Conservation (phyloP, 2,888 invertebrate genomes). For the Diadegma fenestrale region DNA sequence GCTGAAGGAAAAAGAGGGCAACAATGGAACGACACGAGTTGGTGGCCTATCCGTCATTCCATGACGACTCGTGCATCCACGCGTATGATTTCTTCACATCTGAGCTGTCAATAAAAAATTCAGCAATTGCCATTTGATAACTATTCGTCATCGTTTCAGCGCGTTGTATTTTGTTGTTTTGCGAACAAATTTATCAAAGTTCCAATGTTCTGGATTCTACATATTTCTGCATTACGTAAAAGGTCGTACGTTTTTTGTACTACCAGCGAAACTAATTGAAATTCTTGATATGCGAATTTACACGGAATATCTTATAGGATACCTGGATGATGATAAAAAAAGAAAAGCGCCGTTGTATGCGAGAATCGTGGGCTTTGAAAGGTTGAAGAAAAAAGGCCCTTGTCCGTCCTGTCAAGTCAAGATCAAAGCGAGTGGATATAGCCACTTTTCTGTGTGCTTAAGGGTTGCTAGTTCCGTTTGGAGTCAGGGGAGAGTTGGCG, state of each 20-base stretch:
- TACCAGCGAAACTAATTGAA: neutral
- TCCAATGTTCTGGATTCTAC: neutral
- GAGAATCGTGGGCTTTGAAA: constrained; percentile 73
- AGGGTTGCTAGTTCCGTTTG: constrained; percentile 56
- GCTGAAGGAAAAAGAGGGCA: constrained; percentile 10
- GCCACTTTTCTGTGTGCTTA: constrained; percentile 58
- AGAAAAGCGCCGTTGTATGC: constrained; percentile 64
- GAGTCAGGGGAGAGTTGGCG: constrained; percentile 42
- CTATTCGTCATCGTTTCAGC: neutral
- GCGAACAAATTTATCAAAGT: neutral
- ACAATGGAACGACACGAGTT: constrained; percentile 2
- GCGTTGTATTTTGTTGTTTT: neutral
- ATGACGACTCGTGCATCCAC: neutral
- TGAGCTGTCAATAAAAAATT: neutral
- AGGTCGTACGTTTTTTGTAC: neutral
- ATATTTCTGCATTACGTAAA: neutral
- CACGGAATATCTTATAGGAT: constrained; percentile 12
- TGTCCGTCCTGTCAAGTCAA: constrained; percentile 76
- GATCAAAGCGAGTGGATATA: constrained; percentile 79
- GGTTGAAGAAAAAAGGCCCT: constrained; percentile 75
- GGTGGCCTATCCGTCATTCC: neutral
- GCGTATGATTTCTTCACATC: neutral
- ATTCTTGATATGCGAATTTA: neutral
- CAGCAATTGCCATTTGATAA: neutral
- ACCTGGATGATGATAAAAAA: constrained; percentile 35